Evolutionary conservation across 2,888 invertebrate species (phyloP), one percentile per base, ranked within the genome.

Genomic region (Epistrophe eligans): DNA sequence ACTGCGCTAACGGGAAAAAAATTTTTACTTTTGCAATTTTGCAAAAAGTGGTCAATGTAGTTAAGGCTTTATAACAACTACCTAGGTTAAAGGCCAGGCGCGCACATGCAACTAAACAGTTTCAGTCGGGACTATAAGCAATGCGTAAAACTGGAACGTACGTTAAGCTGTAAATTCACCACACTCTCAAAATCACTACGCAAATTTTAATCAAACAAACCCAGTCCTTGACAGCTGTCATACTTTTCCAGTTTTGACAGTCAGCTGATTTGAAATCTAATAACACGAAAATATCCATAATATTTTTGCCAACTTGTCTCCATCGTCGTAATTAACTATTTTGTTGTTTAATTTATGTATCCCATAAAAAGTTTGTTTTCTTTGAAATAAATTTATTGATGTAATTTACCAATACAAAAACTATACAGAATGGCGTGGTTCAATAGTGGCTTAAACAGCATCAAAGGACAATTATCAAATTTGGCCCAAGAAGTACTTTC

Each of bases 401-500:
- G 83, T 83, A 48, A 83, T 72, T 62, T 55, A 58, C 32, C 11
- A 62, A 17, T 38, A 77, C 13, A 52, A 66, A 40, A 82, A 45
- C 7, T 19, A 9, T n/a, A 52, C 58, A 74, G 66, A 85, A 96
- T 96, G 95, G 95, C 96, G 92, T 96, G 96, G 96, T 93, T 96
- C 83, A 96, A 96, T 92, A 92, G 90, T 88, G 92, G 92, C 88
- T 89, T 93, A 7, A 92, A 90, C 89, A 95, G 94, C 93, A 93
- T 98, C 89, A 98, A 97, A 93, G 98, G 97, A 89, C 98, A 98
- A 94, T 95, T 98, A 90, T 95, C 96, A 45, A 98, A 95, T 93
- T 96, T 98, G 91, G 98, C 98, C 81, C 97, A 96, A 92, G 98
- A 97, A 93, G 97, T 98, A 90, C 94, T 98, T 91, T 95, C 96